Percentiles rank a stretch among this genome's conserved stretches.
Conservation (phyloP, 2,113 vertebrate genomes). For the Neogale vison region DNA sequence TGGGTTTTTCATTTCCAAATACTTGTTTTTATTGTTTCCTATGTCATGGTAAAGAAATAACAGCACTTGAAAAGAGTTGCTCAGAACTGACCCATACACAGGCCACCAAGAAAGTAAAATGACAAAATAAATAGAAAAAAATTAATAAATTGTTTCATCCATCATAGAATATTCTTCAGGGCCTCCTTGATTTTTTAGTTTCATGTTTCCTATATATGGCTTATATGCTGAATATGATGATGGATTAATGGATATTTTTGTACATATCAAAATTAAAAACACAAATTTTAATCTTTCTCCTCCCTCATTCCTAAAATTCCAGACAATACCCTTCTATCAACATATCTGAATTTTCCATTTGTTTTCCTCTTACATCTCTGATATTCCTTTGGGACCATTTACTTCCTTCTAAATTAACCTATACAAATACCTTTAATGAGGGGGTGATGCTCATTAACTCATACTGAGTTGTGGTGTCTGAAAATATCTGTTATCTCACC, state of each 20-base stretch:
- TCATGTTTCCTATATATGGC: background rate
- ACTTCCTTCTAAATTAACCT: background rate
- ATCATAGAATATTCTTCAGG: background rate
- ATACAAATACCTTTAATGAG: background rate
- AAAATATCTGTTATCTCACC: background rate
- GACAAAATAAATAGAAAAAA: background rate
- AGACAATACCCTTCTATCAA: background rate
- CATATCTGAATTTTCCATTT: background rate
- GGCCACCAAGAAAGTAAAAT: background rate
- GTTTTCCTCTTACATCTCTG: background rate
- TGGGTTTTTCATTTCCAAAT: background rate
- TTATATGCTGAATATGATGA: background rate
- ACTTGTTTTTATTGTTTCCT: background rate
- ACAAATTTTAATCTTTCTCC: background rate
- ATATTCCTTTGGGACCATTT: background rate
- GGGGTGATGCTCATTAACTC: background rate
- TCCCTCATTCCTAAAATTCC: background rate
- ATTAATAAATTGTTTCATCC: background rate
- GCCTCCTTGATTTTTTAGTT: background rate
- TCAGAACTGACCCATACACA: background rate
- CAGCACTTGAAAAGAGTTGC: background rate
- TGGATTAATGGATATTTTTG: background rate
- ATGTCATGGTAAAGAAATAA: background rate
- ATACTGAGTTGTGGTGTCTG: background rate
- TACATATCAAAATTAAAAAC: background rate